Evolutionary conservation across 2,888 invertebrate species (phyloP).

Genomic region (Sphecodes monilicornis): DNA sequence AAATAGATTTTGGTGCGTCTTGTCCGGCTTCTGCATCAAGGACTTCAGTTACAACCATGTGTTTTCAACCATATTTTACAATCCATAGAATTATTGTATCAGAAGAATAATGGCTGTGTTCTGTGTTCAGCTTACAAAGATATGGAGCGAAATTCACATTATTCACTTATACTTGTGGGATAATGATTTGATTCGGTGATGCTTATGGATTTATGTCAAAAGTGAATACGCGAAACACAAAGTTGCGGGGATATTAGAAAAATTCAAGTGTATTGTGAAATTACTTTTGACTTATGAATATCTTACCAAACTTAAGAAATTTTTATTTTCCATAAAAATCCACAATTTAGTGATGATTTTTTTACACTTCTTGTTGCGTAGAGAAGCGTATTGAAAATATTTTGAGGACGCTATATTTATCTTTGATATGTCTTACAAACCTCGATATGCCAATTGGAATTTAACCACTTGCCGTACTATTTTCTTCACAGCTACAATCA

Average conservation of each 20-base stretch:
- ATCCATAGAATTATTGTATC: not conserved
- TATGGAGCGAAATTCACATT: not conserved
- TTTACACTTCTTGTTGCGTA: too few species aligned
- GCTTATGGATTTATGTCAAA: not conserved
- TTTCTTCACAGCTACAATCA: too few species aligned
- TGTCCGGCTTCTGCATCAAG: too few species aligned
- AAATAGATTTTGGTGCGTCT: not conserved
- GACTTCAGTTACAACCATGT: too few species aligned
- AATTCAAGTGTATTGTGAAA: not conserved
- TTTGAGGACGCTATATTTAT: not conserved
- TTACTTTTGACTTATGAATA: not conserved
- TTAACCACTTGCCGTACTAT: too few species aligned
- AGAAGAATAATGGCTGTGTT: too few species aligned
- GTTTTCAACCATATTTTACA: not conserved
- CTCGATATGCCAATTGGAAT: too few species aligned
- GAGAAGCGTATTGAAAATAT: too few species aligned
- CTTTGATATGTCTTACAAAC: not conserved
- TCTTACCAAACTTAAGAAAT: too few species aligned
- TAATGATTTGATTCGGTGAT: too few species aligned
- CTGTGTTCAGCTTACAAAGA: not conserved
- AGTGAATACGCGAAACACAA: too few species aligned
- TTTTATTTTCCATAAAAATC: not conserved
- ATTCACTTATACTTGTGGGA: too few species aligned
- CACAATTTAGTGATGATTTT: not conserved
- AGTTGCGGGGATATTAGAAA: not conserved